Base-by-base conservation (phyloP, 1,140 invertebrate species). In the Pogonomyrmex barbatus region DNA sequence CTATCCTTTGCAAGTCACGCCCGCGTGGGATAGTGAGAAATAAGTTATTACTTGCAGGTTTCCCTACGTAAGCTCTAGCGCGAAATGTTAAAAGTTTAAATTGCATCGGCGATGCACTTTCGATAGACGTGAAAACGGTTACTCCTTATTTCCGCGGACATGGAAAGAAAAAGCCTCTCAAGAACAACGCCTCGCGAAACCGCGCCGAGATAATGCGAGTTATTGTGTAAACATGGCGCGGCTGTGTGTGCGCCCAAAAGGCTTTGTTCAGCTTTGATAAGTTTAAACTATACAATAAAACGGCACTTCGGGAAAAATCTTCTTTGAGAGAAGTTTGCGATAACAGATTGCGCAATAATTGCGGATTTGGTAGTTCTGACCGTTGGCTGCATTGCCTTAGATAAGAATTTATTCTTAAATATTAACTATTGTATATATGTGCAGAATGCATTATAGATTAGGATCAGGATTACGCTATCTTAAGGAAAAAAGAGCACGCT, bases 71-170 rank as follows among this genome's bases (percentile, higher is more conserved):
- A 75, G 68, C 54, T 75, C 50, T 71, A 60, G 36, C 30, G 30
- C 42, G 33, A 75, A 75, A 73, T 75, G 54, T 83, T 83, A 83
- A 75, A 83, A 83, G 54, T 83, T 83, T 83, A 83, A 83, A 83
- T 83, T 83, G 67, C 79, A 60, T 83, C 17, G 42, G 54, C 54
- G 24, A 83, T 60, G 54, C n/a, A 50, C 79, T 83, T 82, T 82
- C 47, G 30, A 42, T 73, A 82, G 54, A 60, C 30, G 42, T 30
- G 42, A 8, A 39, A 73, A 50, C 54, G 73, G 42, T 83, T 83
- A 83, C 33, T 83, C 42, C 47, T 75, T 75, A 73, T 47, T 62
- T 30, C 33, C 17, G 42, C 56, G 45, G 8, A 75, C 42, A 33
- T 39, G 68, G 6, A 83, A 60, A 60, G 33, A 73, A 83, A 75